Evolutionary conservation across 2,888 invertebrate species (phyloP), one percentile per base, ranked within the genome.

Genomic region (Tryphoninae sp.): DNA sequence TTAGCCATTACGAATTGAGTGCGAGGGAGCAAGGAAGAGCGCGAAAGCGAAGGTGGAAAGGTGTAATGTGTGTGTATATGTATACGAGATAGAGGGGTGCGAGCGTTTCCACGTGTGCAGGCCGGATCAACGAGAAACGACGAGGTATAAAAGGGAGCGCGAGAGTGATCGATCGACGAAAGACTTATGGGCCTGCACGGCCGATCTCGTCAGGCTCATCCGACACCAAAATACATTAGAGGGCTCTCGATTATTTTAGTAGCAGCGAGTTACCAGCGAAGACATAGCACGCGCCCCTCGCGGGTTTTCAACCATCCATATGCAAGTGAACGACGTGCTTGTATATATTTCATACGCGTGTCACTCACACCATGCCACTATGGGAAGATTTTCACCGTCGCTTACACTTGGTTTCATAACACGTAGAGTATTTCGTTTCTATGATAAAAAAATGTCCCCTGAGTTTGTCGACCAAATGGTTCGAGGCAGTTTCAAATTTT

Each of bases 101-200:
- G 75, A 76, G 53, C 64, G 69, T 58, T 69, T 71, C 53, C 55
- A 62, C 53, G 77, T 71, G 82, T 53, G 77, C 8, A n/a, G 7
- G 33, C 26, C 9, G 78, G 74, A 78, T 83, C 74, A 78, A 26
- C 51, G 73, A 59, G 71, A 73, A 76, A 69, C 73, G 58, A 69
- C 19, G 58, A 45, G 58, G 58, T 26, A 19, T 61, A 49, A 81
- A 81, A 84, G 84, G 72, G 83, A 64, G 76, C 65, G 76, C 72
- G 62, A 51, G 75, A 68, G 82, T 86, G 88, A 88, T 88, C 87
- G 88, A 88, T 88, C 82, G 86, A 83, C 86, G 80, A 55, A 83
- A 84, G 84, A 83, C 82, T 79, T 85, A 87, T 86, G 88, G 87
- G 84, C 84, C 86, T 88, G 85, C 81, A 83, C 58, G 33, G 75